A percentile compares a stretch with the other conserved stretches of the same genome.
phyloP scores from a whole-genome alignment of 2,888 invertebrate species.

The Cryptosula pallasiana region DNA sequence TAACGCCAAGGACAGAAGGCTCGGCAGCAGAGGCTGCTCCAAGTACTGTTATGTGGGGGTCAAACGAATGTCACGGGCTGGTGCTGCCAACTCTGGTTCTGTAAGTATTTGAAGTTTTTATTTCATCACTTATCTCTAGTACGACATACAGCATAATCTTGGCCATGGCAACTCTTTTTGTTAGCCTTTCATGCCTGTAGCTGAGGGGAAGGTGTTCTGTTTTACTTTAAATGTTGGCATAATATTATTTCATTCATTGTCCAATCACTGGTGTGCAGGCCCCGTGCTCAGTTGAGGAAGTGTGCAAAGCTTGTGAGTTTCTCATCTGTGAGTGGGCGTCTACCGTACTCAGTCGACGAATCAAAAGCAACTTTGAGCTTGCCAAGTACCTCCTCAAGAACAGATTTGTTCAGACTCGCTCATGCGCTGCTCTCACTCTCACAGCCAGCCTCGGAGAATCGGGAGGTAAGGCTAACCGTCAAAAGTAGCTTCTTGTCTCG shows the following conservation, averaged over 20 bases:
- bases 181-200: too few relatives aligned
- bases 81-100: neutral
- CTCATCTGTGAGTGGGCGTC: slow-evolving; percentile 22
- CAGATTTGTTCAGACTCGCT: slow-evolving; percentile 23
- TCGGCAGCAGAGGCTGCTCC: slow-evolving; percentile 24
- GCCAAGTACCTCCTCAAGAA: slow-evolving; percentile 24
- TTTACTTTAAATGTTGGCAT: too few relatives aligned
- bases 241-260: too few relatives aligned
- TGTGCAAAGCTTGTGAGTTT: slow-evolving; percentile 5
- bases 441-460: slow-evolving; percentile 11
- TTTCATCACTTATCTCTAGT: neutral
- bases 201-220: too few relatives aligned
- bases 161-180: too few relatives aligned
- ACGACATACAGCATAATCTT: too few relatives aligned
- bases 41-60: slow-evolving; percentile 25
- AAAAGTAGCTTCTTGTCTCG: too few relatives aligned
- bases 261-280: too few relatives aligned
- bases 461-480: neutral
- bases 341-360: slow-evolving; percentile 13
- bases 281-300: slow-evolving; percentile 2
- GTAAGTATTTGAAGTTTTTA: neutral
- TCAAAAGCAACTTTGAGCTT: neutral
- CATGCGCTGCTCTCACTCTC: slow-evolving; percentile 20
- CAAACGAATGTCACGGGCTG: neutral
- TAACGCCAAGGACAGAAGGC: slow-evolving; percentile 18